These are phyloP conservation scores for Neoscelio sp. DNA, from an alignment of 2,888 invertebrate genomes.

Conservation along the genomic window DNA sequence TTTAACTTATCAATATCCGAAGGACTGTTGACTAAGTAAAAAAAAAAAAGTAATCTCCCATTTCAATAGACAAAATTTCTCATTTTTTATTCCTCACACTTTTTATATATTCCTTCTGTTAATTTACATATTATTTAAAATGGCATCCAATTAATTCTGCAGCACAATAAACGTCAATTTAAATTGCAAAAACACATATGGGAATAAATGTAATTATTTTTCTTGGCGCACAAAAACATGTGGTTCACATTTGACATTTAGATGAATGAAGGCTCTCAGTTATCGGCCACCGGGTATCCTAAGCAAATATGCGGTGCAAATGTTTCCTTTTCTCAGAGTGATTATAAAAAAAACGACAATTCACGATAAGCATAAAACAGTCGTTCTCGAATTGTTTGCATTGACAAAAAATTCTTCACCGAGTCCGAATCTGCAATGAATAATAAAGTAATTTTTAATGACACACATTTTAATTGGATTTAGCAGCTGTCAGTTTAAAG, in stretches of 20 bases:
- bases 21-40: too few species aligned
- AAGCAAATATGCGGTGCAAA: constrained; percentile 39
- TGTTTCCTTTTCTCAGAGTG: constrained; percentile 8
- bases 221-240: constrained; percentile 10
- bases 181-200: constrained; percentile 8
- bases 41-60: too few species aligned
- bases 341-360: constrained; percentile 36
- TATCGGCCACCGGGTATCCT: constrained; percentile 21
- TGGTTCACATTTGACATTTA: constrained; percentile 49
- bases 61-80: too few species aligned
- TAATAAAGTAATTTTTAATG: neutral
- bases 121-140: constrained; percentile 3
- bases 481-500: too few species aligned
- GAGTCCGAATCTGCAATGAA: constrained; percentile 24
- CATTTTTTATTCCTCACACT: neutral
- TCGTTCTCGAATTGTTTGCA: constrained; percentile 6
- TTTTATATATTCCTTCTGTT: constrained; percentile 31
- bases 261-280: constrained; percentile 52
- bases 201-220: constrained; percentile 37
- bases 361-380: constrained; percentile 29
- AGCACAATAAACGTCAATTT: constrained; percentile 23
- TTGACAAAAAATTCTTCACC: constrained; percentile 38
- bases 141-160: constrained; percentile 15
- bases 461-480: too few species aligned
- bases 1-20: too few species aligned